Base-by-base conservation (phyloP, 1,140 invertebrate species). In the Geopemphigus sp. region DNA sequence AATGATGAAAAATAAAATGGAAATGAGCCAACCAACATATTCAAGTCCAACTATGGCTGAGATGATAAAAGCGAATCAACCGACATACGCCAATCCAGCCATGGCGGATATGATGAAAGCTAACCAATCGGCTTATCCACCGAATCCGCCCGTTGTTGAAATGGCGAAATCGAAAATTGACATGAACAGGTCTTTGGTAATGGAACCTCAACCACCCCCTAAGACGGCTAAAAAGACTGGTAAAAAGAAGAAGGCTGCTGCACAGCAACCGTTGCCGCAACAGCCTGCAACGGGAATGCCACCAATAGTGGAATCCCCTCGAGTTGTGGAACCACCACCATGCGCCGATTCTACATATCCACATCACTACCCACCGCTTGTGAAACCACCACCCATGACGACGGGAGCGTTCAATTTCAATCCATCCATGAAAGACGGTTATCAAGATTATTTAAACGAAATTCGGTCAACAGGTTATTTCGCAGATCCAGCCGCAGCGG, bases 401-500 rank as follows among this genome's bases (percentile, higher is more conserved):
- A 90, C 90, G 80, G 92, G 91, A 81, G 91, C 91, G 83, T 92
- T 91, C 83, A 90, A 89, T 32, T 87, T 89, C 11, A 85, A 89
- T 0, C 85, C 89, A 88, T 24, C 80, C 11, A 39, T 85, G 54
- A 89, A 90, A 83, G 85, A 87, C 78, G 83, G 83, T 53, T 87
- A 86, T 83, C 83, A 87, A 45, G 88, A 87, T 45, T 91, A 90
- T 84, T 86, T 91, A 61, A 90, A 91, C 82, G 90, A 91, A 26
- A 83, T 82, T 47, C 80, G 82, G 17, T 81, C 83, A 29, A 74
- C 82, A 32, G 81, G 83, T 53, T 84, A 83, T 70, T 83, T 82
- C 72, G 81, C 83, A 15, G 80, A 82, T 39, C 82, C 81, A 53
- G 54, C 82, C 19, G 57, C 81, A 85, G 86, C 87, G 24, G 85